These are phyloP conservation scores for Alexandromys oeconomus DNA, from an alignment of 2,797 vertebrate species.

Conservation along the genomic window DNA sequence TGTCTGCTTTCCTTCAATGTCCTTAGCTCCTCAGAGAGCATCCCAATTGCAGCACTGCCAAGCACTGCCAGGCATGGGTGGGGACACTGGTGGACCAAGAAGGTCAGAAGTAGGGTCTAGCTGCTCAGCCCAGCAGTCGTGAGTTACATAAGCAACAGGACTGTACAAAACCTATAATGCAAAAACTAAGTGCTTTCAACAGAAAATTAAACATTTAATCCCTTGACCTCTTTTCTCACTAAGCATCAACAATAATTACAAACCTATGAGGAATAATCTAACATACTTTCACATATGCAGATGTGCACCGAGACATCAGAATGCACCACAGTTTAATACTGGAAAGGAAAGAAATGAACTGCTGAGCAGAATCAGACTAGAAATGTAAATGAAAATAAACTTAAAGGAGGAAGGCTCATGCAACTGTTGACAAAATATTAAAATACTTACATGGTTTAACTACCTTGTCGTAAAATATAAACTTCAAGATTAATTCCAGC, in stretches of 20 bases:
- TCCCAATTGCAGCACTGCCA: slow-evolving; percentile 10
- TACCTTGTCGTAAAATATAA: slow-evolving; percentile 65
- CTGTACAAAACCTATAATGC: neutral
- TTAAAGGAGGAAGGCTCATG: neutral
- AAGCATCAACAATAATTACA: slow-evolving; percentile 43
- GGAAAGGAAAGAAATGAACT: slow-evolving; percentile 54
- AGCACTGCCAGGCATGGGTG: neutral
- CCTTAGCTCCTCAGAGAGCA: slow-evolving; percentile 35
- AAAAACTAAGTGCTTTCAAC: slow-evolving; percentile 24
- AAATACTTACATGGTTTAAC: slow-evolving; percentile 67
- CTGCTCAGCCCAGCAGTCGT: neutral
- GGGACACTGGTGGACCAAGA: neutral
- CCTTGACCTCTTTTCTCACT: slow-evolving; percentile 53
- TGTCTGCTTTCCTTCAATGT: slow-evolving; percentile 18
- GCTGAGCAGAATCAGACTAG: slow-evolving; percentile 45
- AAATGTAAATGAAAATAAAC: slow-evolving; percentile 63
- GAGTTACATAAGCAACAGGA: neutral
- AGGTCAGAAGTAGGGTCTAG: neutral
- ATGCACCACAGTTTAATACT: neutral
- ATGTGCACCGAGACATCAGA: slow-evolving; percentile 28
- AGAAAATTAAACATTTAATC: slow-evolving; percentile 60
- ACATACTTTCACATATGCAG: slow-evolving; percentile 1
- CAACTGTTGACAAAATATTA: slow-evolving; percentile 64
- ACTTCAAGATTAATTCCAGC: slow-evolving; percentile 67
- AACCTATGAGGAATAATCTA: slow-evolving; percentile 50